phyloP scores from a whole-genome alignment of 2,888 invertebrate species.

The Alentia gelatinosa region DNA sequence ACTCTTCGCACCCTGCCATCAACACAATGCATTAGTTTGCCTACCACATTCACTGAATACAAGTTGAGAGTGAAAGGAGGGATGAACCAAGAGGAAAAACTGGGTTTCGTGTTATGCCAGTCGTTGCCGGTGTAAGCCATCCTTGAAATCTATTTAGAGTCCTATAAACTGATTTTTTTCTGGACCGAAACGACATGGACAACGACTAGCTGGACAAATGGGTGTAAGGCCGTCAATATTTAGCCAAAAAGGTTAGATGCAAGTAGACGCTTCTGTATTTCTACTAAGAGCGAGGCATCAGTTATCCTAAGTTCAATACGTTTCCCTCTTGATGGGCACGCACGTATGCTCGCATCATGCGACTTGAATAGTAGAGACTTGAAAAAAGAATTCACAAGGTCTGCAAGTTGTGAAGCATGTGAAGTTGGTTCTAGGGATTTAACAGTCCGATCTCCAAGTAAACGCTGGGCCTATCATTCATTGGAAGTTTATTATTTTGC shows the following conservation, averaged over 20 bases:
- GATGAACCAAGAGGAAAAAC: background rate
- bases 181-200: no score
- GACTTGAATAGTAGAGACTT: background rate
- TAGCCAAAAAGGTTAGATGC: no score
- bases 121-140: background rate
- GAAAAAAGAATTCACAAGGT: no score
- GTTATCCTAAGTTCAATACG: no score
- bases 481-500: background rate
- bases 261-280: no score
- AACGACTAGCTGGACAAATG: no score
- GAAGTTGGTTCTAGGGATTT: background rate
- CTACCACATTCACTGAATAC: conserved; percentile 24
- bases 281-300: no score
- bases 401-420: background rate
- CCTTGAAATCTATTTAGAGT: conserved; percentile 1
- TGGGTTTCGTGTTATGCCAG: background rate
- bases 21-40: conserved; percentile 21
- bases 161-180: no score
- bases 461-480: background rate
- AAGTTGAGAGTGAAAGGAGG: background rate
- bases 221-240: no score
- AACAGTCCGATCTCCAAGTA: background rate
- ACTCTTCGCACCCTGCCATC: background rate
- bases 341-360: no score
- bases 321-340: no score